Evolutionary conservation across 2,888 invertebrate genomes (phyloP), one percentile per base, ranked within the genome.

Genomic region (Sclerodermus sp.): DNA sequence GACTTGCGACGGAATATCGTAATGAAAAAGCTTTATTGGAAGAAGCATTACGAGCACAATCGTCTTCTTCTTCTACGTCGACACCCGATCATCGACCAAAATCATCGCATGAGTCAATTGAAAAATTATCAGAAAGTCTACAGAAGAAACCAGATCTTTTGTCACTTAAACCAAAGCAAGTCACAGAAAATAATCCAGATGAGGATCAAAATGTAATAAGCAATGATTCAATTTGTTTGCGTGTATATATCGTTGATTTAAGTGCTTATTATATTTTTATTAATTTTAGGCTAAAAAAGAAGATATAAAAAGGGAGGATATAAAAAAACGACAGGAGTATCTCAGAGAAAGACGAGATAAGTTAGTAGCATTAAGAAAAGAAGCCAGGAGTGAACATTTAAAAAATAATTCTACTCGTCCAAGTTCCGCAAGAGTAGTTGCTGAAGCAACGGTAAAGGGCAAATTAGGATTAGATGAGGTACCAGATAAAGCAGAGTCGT

Each of bases 291-390:
- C 47, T 15, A 55, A 49, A 5, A 23, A 23, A 8, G 23, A 23
- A 23, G 23, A 23, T 23, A 39, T 12, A 23, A 45, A 13, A 16
- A 79, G 80, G 16, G 82, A 82, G 49, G 93, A 94, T 62, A 80
- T 95, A 41, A 84, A 84, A 54, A 85, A 86, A 49, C 84, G 96
- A 0, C 91, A 93, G 68, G 87, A 90, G 59, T 96, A 96, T 76
- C 80, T 97, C 49, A 86, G 90, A 46, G 87, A 90, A 53, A 96
- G 96, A 74, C 84, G 96, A 17, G 96, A 96, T 77, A 93, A 95
- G 73, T 82, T 97, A 45, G 82, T 96, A 38, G 90, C 90, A 15
- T 80, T 96, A 71, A 97, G 96, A 79, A 91, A 90, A 71, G 88
- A 90, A 73, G 93, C 90, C 16, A 84, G 96, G 15, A 89, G 91